A percentile compares a stretch with the other conserved stretches of the same genome.
Evolutionary conservation across 2,113 vertebrate species (phyloP).

Genomic region (Rhodinocichla rosea): DNA sequence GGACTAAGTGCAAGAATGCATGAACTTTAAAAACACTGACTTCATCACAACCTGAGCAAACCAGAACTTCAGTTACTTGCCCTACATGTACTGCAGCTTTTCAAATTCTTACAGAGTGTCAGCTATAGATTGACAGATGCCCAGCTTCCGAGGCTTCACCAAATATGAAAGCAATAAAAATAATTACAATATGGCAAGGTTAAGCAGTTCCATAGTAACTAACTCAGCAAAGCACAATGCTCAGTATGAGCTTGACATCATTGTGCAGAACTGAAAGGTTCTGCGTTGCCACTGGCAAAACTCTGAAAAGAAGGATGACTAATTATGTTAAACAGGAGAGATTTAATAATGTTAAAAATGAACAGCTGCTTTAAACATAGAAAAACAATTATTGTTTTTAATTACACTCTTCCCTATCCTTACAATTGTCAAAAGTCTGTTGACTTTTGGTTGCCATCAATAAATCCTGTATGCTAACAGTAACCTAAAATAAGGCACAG

Average conservation of each 20-base stretch:
- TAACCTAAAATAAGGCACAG: not conserved
- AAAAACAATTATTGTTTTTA: not conserved
- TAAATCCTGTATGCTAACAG: not conserved
- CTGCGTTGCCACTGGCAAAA: not conserved
- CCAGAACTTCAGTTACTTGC: not conserved
- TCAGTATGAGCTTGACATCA: not conserved
- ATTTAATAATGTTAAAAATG: not conserved
- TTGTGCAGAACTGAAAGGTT: not conserved
- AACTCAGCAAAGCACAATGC: not conserved
- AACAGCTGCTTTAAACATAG: not conserved
- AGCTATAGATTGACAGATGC: not conserved
- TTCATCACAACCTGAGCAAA: not conserved
- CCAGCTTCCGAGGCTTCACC: not conserved
- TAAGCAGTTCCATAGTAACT: not conserved
- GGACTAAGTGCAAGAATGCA: not conserved
- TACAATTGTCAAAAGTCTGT: not conserved
- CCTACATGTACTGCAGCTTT: not conserved
- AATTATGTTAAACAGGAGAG: not conserved
- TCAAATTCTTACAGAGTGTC: not conserved
- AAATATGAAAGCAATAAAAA: not conserved
- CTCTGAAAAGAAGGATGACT: not conserved
- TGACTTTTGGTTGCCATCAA: not conserved
- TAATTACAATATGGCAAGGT: not conserved
- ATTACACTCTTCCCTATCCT: not conserved
- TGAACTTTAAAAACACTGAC: not conserved